Evolutionary conservation across 2,888 invertebrate species (phyloP).

Genomic region (Steromphala cineraria): DNA sequence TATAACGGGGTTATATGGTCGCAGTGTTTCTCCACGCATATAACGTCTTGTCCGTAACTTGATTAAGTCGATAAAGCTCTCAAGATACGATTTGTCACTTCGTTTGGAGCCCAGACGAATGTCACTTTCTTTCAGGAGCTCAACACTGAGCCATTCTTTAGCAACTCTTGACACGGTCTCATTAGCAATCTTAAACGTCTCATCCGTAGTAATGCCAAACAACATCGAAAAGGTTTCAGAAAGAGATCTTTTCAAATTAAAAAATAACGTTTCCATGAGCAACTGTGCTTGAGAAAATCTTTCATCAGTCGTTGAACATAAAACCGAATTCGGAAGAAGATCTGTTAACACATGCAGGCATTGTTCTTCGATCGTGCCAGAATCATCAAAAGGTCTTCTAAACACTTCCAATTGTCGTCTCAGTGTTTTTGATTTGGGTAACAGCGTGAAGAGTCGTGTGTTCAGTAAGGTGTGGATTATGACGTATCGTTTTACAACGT

Average conservation of each 20-base stretch:
- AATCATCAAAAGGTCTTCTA: not conserved
- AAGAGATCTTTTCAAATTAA: not conserved
- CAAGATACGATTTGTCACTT: not conserved
- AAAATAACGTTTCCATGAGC: not conserved
- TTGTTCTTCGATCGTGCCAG: conserved; percentile 13
- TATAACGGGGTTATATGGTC: conserved; percentile 5
- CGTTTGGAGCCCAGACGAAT: not conserved
- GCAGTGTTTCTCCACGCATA: conserved; percentile 2
- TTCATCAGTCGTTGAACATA: not conserved
- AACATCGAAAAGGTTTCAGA: conserved; percentile 13
- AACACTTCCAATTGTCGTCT: not conserved
- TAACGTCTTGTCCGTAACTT: conserved; percentile 14
- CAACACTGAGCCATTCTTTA: conserved; percentile 2
- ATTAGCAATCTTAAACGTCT: conserved; percentile 17
- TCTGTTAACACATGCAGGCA: conserved; percentile 10
- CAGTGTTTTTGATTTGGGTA: conserved; percentile 33
- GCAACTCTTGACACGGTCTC: conserved; percentile 9
- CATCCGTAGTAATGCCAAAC: conserved; percentile 8
- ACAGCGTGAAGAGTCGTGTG: conserved; percentile 47
- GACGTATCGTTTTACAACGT: conserved; percentile 46
- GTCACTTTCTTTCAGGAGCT: not conserved
- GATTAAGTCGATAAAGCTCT: conserved; percentile 7
- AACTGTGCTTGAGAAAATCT: not conserved
- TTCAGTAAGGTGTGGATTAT: conserved; percentile 48
- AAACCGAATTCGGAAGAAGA: conserved; percentile 9